These are phyloP conservation scores for Chiroxiphia lanceolata DNA, from an alignment of 2,797 vertebrate genomes.

Conservation along the genomic window DNA sequence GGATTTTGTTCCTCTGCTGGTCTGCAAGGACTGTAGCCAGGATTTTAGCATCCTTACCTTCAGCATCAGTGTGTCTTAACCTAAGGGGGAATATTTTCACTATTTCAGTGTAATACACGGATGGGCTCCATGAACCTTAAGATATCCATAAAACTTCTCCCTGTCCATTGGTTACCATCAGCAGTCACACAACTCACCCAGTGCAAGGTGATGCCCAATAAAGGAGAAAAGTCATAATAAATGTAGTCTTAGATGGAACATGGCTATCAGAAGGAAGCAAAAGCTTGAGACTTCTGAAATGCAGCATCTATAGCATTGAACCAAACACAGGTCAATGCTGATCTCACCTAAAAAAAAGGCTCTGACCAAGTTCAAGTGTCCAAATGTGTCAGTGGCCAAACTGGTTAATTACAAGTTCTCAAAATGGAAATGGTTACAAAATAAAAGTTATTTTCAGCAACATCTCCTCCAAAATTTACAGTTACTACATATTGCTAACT, in stretches of 20 bases:
- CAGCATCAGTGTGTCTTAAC: background rate
- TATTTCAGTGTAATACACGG: background rate
- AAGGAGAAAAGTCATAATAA: background rate
- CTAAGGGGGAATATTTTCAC: background rate
- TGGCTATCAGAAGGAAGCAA: background rate
- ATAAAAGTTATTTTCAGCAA: background rate
- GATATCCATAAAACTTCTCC: background rate
- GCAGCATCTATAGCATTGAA: background rate
- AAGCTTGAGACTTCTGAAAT: background rate
- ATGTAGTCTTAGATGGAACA: background rate
- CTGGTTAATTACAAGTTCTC: background rate
- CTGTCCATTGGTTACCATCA: background rate
- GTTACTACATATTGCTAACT: background rate
- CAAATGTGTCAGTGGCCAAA: background rate
- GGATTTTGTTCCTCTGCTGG: background rate
- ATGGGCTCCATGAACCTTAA: background rate
- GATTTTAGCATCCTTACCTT: background rate
- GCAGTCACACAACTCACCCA: accelerated
- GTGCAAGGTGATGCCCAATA: background rate
- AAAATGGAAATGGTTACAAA: background rate
- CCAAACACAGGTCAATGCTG: background rate
- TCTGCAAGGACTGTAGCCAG: background rate
- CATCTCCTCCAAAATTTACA: background rate
- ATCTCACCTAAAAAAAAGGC: background rate
- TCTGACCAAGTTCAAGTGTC: background rate